Evolutionary conservation across 2,797 vertebrate genomes (phyloP).

Genomic region (Cephalopachus bancanus): DNA sequence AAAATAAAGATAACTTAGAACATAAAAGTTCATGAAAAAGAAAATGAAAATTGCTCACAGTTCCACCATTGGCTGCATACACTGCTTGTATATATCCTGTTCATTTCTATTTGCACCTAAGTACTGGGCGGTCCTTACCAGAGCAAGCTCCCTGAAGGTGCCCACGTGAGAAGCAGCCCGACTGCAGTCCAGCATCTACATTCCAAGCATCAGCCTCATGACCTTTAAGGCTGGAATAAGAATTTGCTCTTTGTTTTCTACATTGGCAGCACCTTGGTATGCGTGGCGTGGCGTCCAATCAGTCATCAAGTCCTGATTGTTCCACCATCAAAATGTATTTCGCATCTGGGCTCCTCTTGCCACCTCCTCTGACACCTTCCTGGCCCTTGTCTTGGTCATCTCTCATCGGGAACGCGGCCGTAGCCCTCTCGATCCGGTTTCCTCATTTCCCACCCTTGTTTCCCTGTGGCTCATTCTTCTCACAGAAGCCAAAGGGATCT

Average conservation of each 20-base stretch:
- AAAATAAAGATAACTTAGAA: conserved; percentile 28
- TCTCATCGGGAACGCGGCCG: neutral
- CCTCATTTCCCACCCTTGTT: neutral
- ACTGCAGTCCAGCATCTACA: neutral
- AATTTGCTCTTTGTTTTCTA: neutral
- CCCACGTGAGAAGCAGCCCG: neutral
- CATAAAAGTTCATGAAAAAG: neutral
- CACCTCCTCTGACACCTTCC: neutral
- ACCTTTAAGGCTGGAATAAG: conserved; percentile 32
- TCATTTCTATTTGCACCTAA: neutral
- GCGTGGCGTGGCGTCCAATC: neutral
- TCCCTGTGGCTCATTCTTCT: neutral
- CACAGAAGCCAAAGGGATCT: neutral
- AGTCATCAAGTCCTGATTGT: neutral
- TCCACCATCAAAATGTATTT: neutral
- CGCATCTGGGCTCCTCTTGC: neutral
- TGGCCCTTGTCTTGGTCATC: rapidly evolving
- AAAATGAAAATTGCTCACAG: neutral
- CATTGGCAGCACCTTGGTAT: neutral
- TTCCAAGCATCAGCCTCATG: neutral
- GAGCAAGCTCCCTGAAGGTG: neutral
- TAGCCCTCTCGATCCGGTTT: neutral
- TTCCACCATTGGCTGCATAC: neutral
- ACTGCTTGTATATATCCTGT: neutral
- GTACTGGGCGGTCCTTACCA: neutral